Conservation (phyloP, 2,888 invertebrate genomes). For the Caenorhabditis sp. region DNA sequence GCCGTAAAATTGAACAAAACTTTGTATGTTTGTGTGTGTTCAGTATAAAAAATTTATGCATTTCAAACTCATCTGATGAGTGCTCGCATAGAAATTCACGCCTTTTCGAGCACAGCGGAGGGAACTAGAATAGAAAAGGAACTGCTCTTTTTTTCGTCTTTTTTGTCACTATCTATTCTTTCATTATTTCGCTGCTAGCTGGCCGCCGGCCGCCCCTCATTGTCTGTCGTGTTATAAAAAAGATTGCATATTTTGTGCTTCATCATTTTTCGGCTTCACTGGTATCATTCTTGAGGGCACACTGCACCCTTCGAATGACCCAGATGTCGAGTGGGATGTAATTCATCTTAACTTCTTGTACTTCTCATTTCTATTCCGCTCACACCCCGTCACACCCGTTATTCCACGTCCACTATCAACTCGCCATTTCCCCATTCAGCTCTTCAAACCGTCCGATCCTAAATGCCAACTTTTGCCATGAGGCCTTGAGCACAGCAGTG, state of each 20-base stretch:
- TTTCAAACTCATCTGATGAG: slow-evolving; percentile 53
- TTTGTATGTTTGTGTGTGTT: slow-evolving; percentile 18
- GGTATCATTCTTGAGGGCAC: slow-evolving; percentile 12
- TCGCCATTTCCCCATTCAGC: slow-evolving; percentile 31
- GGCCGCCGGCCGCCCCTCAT: too few relatives aligned
- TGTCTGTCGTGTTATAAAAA: slow-evolving; percentile 36
- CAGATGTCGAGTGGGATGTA: slow-evolving; percentile 44
- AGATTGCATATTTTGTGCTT: slow-evolving; percentile 30
- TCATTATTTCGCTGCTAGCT: slow-evolving; percentile 1
- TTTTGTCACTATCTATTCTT: slow-evolving; percentile 4
- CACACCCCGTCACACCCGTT: slow-evolving; percentile 13
- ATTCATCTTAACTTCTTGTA: slow-evolving; percentile 41
- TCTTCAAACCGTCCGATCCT: slow-evolving; percentile 33
- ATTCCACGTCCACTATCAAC: background rate
- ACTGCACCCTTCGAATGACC: slow-evolving; percentile 13
- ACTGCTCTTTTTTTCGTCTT: slow-evolving; percentile 11
- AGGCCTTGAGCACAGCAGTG: slow-evolving; percentile 38
- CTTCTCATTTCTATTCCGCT: slow-evolving; percentile 54
- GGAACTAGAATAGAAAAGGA: slow-evolving; percentile 20
- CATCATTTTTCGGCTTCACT: slow-evolving; percentile 29
- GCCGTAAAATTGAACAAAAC: slow-evolving; percentile 9
- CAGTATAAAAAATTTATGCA: slow-evolving; percentile 50
- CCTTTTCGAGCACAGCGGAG: slow-evolving; percentile 35
- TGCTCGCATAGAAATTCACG: slow-evolving; percentile 36
- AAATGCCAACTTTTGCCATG: slow-evolving; percentile 36